Evolutionary conservation across 1,140 invertebrate genomes (phyloP).

Genomic region (Musca domestica): DNA sequence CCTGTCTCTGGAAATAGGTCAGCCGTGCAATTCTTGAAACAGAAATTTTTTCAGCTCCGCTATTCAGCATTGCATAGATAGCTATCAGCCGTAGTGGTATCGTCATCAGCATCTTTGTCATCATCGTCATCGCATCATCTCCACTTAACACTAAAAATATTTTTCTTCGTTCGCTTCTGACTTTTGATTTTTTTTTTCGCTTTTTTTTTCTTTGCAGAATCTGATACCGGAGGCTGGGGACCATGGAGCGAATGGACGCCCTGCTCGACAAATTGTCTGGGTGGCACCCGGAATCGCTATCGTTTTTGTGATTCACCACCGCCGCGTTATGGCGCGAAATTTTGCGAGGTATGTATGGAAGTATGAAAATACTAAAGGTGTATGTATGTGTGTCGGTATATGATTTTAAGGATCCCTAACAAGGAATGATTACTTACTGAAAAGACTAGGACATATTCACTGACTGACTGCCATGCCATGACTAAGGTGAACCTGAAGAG

Average conservation of each 20-base stretch:
- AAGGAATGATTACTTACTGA: not conserved
- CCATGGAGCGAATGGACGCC: conserved; percentile 79
- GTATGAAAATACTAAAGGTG: not conserved
- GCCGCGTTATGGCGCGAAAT: conserved; percentile 77
- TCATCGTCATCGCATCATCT: not conserved
- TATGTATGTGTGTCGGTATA: not conserved
- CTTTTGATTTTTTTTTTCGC: not conserved
- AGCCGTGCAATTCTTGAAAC: too few species aligned
- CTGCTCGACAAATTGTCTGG: conserved; percentile 76
- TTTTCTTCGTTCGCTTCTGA: not conserved
- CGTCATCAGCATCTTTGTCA: not conserved
- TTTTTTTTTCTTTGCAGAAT: conserved; percentile 56
- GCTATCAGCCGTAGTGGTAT: too few species aligned
- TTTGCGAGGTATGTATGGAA: conserved; percentile 68
- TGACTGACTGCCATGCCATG: too few species aligned
- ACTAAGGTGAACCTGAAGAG: too few species aligned
- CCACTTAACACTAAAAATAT: not conserved
- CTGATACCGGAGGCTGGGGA: conserved; percentile 76
- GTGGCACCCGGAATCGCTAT: conserved; percentile 73
- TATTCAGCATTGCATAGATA: too few species aligned
- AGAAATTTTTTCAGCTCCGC: too few species aligned
- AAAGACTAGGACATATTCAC: too few species aligned
- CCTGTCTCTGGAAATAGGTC: too few species aligned
- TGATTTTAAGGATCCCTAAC: not conserved
- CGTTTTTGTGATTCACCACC: conserved; percentile 81